Evolutionary conservation across 1,140 invertebrate genomes (phyloP), one percentile per base, ranked within the genome.

Genomic region (Pseudoatta argentina): DNA sequence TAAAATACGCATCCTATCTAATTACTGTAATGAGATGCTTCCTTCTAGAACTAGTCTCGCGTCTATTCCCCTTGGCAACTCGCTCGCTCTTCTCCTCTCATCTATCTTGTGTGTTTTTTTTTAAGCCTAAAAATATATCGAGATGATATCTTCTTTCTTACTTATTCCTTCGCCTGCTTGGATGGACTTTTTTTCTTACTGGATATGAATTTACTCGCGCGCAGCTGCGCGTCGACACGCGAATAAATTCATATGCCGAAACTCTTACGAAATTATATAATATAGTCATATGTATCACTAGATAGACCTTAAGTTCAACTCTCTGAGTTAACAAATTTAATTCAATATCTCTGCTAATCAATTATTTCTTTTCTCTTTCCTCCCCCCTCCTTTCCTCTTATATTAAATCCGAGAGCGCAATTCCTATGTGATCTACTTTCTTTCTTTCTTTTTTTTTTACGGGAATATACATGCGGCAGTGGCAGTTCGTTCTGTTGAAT

Each of bases 111-210:
- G 5, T 34, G n/a, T 69, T n/a, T 16, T 39, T 39, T 48, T 7
- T n/a, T 61, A 73, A 82, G n/a, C n/a, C 55, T 83, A 83, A 81
- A 69, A 61, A 57, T 73, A 30, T 83, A 83, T 83, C 79, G 39
- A 61, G 39, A 61, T 48, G 79, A 83, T 75, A 83, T 83, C 24
- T 27, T 73, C 63, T 63, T 44, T 51, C 44, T 78, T 55, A n/a
- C 53, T 69, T 39, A 64, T 63, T 72, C 48, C 67, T 83, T 92
- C 82, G 82, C 77, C 88, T 88, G 85, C 77, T 78, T 92, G 92
- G 92, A 93, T 93, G 92, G 92, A 93, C 86, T 92, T 83, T 88
- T 48, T 39, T 88, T 61, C 24, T 78, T 39, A 69, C 67, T 64
- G 83, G 69, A 57, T 73, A 78, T 67, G 21, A 79, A 71, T 30